A percentile compares a stretch with the other conserved stretches of the same genome.
These are phyloP conservation scores for Rachycentron canadum DNA, from an alignment of 2,797 vertebrate genomes.

Conservation along the genomic window DNA sequence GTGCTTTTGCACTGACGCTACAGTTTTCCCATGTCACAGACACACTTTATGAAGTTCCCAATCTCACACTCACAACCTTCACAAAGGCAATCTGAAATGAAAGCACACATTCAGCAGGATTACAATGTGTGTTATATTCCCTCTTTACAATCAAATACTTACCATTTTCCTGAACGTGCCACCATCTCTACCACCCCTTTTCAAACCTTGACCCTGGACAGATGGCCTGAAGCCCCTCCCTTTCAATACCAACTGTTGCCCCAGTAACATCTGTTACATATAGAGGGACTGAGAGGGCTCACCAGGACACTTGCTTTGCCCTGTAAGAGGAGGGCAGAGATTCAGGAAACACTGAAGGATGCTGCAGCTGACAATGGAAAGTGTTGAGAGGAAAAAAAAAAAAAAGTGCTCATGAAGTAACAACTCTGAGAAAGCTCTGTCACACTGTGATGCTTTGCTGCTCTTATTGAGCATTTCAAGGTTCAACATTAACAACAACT, in stretches of 20 bases:
- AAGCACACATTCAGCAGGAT: conserved; percentile 68
- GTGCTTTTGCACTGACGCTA: conserved; percentile 50
- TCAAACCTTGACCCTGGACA: conserved; percentile 90
- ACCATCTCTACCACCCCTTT: conserved; percentile 79
- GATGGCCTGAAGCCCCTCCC: conserved; percentile 88
- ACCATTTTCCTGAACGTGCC: conserved; percentile 79
- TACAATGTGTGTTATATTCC: conserved; percentile 75
- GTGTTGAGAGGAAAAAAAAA: too few species aligned
- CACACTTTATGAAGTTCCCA: conserved; percentile 39
- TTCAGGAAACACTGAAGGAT: conserved; percentile 45
- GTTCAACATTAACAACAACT: background rate
- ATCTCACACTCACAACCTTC: conserved; percentile 30
- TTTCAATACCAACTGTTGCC: conserved; percentile 89
- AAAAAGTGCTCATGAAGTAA: conserved; percentile 31
- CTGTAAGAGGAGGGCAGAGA: conserved; percentile 38
- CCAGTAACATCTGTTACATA: conserved; percentile 89
- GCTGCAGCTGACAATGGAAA: conserved; percentile 24
- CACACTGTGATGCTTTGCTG: background rate
- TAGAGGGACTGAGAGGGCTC: conserved; percentile 65
- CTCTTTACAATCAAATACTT: conserved; percentile 73
- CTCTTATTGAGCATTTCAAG: background rate
- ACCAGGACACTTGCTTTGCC: conserved; percentile 58
- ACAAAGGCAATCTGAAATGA: conserved; percentile 67
- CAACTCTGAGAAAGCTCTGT: background rate
- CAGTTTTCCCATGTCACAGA: background rate